Conservation (phyloP, 2,888 invertebrate species). For the Bembecia ichneumoniformis region DNA sequence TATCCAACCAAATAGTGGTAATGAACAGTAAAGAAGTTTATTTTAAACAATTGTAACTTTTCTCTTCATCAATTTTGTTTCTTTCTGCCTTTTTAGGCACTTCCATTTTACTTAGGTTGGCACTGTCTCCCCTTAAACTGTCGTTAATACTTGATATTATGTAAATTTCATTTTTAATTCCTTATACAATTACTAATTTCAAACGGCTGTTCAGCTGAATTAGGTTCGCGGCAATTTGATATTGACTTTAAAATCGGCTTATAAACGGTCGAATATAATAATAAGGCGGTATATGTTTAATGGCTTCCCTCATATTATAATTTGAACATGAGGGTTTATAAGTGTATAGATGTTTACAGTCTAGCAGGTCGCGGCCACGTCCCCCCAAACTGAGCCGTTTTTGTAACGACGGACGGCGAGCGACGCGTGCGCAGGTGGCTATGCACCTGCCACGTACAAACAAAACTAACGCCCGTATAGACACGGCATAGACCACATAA, state of each 20-base stretch:
- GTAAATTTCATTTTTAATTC: too few relatives aligned
- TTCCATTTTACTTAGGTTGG: too few relatives aligned
- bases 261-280: slow-evolving; percentile 1
- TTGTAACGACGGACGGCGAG: slow-evolving; percentile 39
- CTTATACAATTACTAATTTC: background rate
- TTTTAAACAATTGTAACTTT: too few relatives aligned
- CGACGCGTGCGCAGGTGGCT: slow-evolving; percentile 67
- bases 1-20: too few relatives aligned
- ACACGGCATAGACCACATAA: slow-evolving; percentile 46
- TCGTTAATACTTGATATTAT: too few relatives aligned
- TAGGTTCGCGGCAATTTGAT: slow-evolving; percentile 1
- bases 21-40: too few relatives aligned
- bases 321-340: background rate
- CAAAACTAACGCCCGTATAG: slow-evolving; percentile 38
- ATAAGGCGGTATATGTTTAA: slow-evolving; percentile 19
- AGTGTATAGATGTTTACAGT: background rate
- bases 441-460: slow-evolving; percentile 67
- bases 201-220: background rate
- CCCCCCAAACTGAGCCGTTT: slow-evolving; percentile 41
- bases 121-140: too few relatives aligned
- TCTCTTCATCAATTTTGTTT: too few relatives aligned
- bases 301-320: slow-evolving; percentile 44
- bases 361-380: slow-evolving; percentile 15
- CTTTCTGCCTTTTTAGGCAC: too few relatives aligned
- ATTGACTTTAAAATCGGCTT: slow-evolving; percentile 5